Conservation (phyloP, 2,113 vertebrate genomes). For the Xiphophorus couchianus region DNA sequence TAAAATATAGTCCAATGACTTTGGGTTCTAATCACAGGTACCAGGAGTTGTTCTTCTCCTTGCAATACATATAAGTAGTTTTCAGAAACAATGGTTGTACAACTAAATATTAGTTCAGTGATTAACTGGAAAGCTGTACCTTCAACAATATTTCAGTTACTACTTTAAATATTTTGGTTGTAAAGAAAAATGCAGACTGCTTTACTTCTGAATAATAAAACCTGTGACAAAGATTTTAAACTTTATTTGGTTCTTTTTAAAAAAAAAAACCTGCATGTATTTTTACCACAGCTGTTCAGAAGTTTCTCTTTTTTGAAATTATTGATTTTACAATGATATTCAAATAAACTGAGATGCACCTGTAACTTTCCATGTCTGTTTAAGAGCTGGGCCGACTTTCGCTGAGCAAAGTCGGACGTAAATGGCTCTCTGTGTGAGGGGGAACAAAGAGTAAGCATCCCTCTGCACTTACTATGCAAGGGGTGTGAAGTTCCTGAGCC, state of each 20-base stretch:
- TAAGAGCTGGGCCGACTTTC: constrained; percentile 56
- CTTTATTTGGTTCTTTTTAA: too few relatives aligned
- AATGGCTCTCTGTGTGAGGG: constrained; percentile 71
- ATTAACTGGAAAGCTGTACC: too few relatives aligned
- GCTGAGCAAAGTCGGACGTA: constrained; percentile 42
- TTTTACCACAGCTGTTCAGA: background rate
- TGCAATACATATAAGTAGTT: background rate
- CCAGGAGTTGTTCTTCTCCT: background rate
- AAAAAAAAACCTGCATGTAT: background rate
- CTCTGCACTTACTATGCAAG: constrained; percentile 76
- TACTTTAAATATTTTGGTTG: too few relatives aligned
- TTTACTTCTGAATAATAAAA: background rate
- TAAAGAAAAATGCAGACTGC: too few relatives aligned
- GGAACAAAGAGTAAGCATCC: constrained; percentile 71
- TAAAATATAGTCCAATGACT: background rate
- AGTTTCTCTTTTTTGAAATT: background rate
- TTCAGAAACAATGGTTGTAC: too few relatives aligned
- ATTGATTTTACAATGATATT: background rate
- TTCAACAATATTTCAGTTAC: too few relatives aligned
- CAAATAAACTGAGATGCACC: too few relatives aligned
- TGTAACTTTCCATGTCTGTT: constrained; percentile 40
- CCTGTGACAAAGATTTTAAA: too few relatives aligned
- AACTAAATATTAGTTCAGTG: too few relatives aligned
- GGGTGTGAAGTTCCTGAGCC: constrained; percentile 67
- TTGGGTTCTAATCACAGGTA: background rate